Evolutionary conservation across 2,888 invertebrate genomes (phyloP).

Genomic region (Trisateles emortualis): DNA sequence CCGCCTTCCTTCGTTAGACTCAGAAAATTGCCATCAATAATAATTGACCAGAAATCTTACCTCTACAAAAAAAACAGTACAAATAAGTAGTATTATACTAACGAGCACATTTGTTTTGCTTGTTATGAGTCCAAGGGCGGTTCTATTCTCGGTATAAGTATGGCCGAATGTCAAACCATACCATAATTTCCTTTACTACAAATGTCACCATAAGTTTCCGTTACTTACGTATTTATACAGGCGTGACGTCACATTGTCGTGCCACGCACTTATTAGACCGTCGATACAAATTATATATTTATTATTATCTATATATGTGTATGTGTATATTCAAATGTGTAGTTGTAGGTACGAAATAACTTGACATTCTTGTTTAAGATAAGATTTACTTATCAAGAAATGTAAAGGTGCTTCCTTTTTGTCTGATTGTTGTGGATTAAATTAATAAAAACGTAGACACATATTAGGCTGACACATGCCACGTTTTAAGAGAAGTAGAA

Average conservation of each 20-base stretch:
- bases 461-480: too few species aligned
- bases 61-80: neutral
- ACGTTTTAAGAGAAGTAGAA: too few species aligned
- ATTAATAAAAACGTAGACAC: too few species aligned
- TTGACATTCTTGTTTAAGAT: neutral
- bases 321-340: neutral
- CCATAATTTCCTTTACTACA: neutral
- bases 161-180: slow-evolving; percentile 2
- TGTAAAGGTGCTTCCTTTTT: neutral
- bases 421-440: too few species aligned
- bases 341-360: neutral
- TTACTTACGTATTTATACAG: slow-evolving; percentile 9
- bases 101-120: neutral
- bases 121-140: neutral
- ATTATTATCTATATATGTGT: neutral
- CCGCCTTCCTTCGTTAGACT: too few species aligned
- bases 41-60: neutral
- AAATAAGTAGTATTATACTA: neutral
- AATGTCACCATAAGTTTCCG: slow-evolving; percentile 11
- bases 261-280: slow-evolving; percentile 8
- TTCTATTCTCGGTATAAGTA: slow-evolving; percentile 1
- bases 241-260: slow-evolving; percentile 12
- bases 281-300: neutral
- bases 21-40: too few species aligned
- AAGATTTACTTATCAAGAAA: neutral